These are phyloP conservation scores for Leucopsar rothschildi DNA, from an alignment of 2,113 vertebrate genomes.

Conservation along the genomic window DNA sequence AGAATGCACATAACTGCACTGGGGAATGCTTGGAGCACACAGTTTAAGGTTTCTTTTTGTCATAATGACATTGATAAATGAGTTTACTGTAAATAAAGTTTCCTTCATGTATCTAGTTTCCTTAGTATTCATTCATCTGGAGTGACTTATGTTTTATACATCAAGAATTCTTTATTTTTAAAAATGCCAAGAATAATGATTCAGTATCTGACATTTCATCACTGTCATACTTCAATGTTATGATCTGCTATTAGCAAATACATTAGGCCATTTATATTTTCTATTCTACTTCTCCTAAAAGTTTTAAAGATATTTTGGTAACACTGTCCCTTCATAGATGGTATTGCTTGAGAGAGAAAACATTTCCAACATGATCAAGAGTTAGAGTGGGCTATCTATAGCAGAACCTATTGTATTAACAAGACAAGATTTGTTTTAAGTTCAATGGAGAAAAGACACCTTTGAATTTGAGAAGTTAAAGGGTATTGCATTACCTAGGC, in stretches of 20 bases:
- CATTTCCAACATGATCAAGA: constrained; percentile 45
- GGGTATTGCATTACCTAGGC: constrained; percentile 51
- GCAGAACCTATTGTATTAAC: constrained; percentile 44
- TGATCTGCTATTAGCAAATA: background rate
- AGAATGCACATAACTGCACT: background rate
- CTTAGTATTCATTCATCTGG: background rate
- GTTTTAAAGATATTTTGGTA: constrained; percentile 3
- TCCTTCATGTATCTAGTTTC: background rate
- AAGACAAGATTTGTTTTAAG: constrained; percentile 62
- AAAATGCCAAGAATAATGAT: background rate
- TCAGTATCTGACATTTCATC: background rate
- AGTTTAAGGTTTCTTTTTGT: background rate
- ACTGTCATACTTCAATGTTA: background rate
- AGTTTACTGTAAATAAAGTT: background rate
- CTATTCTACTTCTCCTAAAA: background rate
- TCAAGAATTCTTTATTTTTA: background rate
- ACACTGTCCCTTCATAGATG: background rate
- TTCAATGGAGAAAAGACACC: constrained; percentile 44
- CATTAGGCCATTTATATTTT: background rate
- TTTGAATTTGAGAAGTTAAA: constrained; percentile 65
- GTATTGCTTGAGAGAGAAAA: constrained; percentile 1
- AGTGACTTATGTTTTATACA: background rate
- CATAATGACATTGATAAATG: background rate
- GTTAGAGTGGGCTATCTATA: constrained; percentile 12
- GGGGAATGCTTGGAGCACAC: background rate